Evolutionary conservation across 2,888 invertebrate species (phyloP).

Genomic region (Drosophila meridiana): DNA sequence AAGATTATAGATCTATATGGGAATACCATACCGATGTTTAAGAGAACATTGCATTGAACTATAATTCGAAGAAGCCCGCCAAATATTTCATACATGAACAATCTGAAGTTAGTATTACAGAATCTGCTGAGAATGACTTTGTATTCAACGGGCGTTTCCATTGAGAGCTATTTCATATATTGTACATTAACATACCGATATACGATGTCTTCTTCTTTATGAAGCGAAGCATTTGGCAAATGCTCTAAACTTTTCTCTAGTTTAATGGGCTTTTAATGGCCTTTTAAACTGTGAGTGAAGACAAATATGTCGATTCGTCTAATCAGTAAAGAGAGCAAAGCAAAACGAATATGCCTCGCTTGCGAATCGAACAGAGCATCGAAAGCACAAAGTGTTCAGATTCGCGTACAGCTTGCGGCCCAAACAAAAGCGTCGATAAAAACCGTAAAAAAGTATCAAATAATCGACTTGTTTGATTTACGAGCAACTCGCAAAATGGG

Average conservation of each 20-base stretch:
- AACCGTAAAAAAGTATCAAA: not conserved
- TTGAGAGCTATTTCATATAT: too few relatives aligned
- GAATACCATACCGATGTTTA: not conserved
- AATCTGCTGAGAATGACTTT: too few relatives aligned
- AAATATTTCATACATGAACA: too few relatives aligned
- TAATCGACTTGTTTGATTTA: conserved; percentile 61
- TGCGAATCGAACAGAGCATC: not conserved
- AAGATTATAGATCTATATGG: too few relatives aligned
- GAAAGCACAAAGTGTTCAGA: not conserved
- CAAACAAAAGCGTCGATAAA: conserved; percentile 38
- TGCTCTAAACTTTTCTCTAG: not conserved
- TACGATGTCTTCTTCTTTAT: not conserved
- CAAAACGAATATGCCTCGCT: not conserved
- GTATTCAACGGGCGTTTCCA: too few relatives aligned
- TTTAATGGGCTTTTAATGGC: not conserved
- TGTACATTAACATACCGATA: not conserved
- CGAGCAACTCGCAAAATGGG: conserved; percentile 17
- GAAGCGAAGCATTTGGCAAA: too few relatives aligned
- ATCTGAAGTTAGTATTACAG: too few relatives aligned
- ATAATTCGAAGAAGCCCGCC: too few relatives aligned
- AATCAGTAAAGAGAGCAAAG: not conserved
- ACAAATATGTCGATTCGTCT: not conserved
- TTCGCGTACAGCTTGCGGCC: conserved; percentile 13
- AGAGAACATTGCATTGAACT: too few relatives aligned
- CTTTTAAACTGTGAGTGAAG: not conserved